These are phyloP conservation scores for Drosophila paucipuncta DNA, from an alignment of 2,888 invertebrate genomes.

Conservation along the genomic window DNA sequence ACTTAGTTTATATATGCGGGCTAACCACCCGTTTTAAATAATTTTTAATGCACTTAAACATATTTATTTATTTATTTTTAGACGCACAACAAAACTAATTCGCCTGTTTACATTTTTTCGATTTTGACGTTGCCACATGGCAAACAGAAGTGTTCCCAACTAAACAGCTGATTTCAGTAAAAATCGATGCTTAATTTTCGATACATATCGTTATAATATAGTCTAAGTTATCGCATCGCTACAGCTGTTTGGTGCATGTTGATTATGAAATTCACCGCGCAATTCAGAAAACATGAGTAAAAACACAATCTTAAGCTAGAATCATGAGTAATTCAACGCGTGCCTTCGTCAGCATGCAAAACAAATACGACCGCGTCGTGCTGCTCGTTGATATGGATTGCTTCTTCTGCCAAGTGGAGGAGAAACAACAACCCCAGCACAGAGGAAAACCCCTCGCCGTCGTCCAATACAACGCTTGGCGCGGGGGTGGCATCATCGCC, in stretches of 20 bases:
- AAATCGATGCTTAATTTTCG: background rate
- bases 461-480: conserved; percentile 97
- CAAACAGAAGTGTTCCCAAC: background rate
- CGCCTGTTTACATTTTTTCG: conserved; percentile 54
- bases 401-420: conserved; percentile 99
- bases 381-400: conserved; percentile 99
- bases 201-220: background rate
- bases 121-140: conserved; percentile 26
- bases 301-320: background rate
- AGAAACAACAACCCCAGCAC: conserved; percentile 92
- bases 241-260: conserved; percentile 38
- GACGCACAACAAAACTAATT: conserved; percentile 14
- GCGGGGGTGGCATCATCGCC: conserved; percentile 98
- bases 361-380: conserved; percentile 89
- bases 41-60: conserved; percentile 8
- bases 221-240: background rate
- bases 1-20: background rate
- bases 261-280: conserved; percentile 34
- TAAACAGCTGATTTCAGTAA: conserved; percentile 29
- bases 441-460: conserved; percentile 97
- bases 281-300: conserved; percentile 21
- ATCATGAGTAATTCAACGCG: conserved; percentile 59
- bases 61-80: conserved; percentile 5
- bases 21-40: conserved; percentile 6
- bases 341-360: conserved; percentile 76